Base-by-base conservation (phyloP, 2,888 invertebrate species). In the Marronus borbonicus region DNA sequence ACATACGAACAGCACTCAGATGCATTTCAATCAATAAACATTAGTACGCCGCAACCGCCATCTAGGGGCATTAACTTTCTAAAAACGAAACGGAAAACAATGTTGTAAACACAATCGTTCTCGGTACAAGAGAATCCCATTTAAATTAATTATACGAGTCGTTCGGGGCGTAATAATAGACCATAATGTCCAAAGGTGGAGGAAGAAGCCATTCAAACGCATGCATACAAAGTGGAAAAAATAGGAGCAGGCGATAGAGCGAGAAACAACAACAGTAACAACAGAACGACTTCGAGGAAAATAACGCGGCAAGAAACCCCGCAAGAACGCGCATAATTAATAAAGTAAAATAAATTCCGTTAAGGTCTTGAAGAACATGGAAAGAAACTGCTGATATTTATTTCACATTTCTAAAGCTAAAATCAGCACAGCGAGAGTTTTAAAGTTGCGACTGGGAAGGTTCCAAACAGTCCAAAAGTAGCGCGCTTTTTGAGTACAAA, bases 141-240 rank as follows among this genome's bases (percentile, higher is more conserved):
- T 66, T 72, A 72, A 72, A 72, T 72, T 72, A 72, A 72, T 72
- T 72, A 72, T 58, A 28, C 68, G 52, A 17, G n/a, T 10, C 69
- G 69, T 69, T 69, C 55, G 72, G 58, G 39, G 39, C 39, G 17
- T 58, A 72, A 72, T 72, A 72, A 72, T 72, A 72, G 69, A 36
- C 24, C 28, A n/a, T 69, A 28, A 66, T 52, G 36, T 68, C 52
- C 52, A 52, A 58, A 72, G 72, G 72, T 58, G 72, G 20, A 20
- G 39, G 72, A 72, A 44, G 44, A 44, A 72, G 58, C 72, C 72
- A 36, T 72, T 72, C 58, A 60, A 58, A 24, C 72, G 12, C 39
- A 55, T 62, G 10, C 31, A 62, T 62, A 36, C 24, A 8, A 31
- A 28, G 62, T 2, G n/a, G 62, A 24, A 28, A 31, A 62, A 62